phyloP scores from a whole-genome alignment of 2,888 invertebrate genomes.

The Hypomecis atomaria region DNA sequence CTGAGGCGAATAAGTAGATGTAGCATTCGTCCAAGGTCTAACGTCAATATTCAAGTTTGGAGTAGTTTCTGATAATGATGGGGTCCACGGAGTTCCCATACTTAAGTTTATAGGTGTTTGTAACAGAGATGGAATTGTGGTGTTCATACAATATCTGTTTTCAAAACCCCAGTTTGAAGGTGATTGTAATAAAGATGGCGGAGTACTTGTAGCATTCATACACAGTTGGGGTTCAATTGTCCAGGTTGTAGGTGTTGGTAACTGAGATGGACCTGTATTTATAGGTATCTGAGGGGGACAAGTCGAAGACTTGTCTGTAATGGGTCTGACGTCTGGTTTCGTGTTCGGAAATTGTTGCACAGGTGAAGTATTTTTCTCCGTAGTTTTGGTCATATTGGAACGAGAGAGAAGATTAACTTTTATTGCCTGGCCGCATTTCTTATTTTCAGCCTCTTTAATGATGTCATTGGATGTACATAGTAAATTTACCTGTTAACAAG shows the following conservation, averaged over 20 bases:
- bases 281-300: too few species aligned
- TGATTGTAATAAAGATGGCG: not conserved
- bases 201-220: not conserved
- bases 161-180: not conserved
- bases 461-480: constrained; percentile 1
- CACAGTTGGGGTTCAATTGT: not conserved
- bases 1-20: not conserved
- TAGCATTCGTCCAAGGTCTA: not conserved
- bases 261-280: not conserved
- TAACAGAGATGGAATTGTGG: not conserved
- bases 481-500: constrained; percentile 12
- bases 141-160: not conserved
- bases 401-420: constrained; percentile 14
- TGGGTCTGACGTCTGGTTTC: not conserved
- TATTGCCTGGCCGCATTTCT: constrained; percentile 1
- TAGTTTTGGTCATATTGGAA: not conserved
- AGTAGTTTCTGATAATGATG: not conserved
- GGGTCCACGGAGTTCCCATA: not conserved
- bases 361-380: not conserved
- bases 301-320: not conserved
- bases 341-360: not conserved
- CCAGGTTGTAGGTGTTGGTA: not conserved
- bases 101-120: not conserved
- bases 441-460: not conserved
- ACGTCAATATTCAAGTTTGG: not conserved